These are phyloP conservation scores for Xestoiulus laeticollis DNA, from an alignment of 2,888 invertebrate genomes.

Conservation along the genomic window DNA sequence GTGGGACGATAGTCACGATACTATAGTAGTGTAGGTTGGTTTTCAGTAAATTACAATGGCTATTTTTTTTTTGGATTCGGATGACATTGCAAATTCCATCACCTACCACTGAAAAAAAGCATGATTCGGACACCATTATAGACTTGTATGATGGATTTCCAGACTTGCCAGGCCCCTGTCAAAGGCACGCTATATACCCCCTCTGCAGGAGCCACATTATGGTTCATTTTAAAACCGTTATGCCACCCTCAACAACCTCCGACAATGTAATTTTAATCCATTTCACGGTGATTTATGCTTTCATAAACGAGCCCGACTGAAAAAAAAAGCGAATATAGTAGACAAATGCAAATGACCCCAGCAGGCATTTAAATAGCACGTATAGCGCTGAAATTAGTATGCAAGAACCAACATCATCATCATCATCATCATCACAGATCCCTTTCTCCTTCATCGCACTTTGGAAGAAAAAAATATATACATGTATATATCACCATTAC, in stretches of 20 bases:
- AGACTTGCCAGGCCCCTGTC: not conserved
- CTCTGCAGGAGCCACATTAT: not conserved
- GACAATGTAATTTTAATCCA: not conserved
- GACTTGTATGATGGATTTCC: not conserved
- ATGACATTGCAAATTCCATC: constrained; percentile 29
- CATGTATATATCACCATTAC: not conserved
- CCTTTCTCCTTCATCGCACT: not conserved
- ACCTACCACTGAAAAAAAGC: not conserved
- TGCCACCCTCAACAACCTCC: not conserved
- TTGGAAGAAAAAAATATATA: not conserved
- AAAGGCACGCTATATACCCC: not conserved
- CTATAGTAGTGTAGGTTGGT: too few relatives aligned
- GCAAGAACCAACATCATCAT: not conserved
- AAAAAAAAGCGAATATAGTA: not conserved
- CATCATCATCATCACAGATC: not conserved
- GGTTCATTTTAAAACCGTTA: constrained; percentile 20
- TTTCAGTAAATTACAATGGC: too few relatives aligned
- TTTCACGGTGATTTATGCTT: not conserved
- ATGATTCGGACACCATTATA: not conserved
- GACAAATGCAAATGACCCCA: not conserved
- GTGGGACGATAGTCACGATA: too few relatives aligned
- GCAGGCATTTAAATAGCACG: not conserved
- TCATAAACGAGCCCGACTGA: not conserved
- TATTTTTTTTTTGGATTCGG: not conserved
- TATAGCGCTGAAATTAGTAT: not conserved